These are phyloP conservation scores for Calypte anna DNA, from an alignment of 2,113 vertebrate genomes.

Conservation along the genomic window DNA sequence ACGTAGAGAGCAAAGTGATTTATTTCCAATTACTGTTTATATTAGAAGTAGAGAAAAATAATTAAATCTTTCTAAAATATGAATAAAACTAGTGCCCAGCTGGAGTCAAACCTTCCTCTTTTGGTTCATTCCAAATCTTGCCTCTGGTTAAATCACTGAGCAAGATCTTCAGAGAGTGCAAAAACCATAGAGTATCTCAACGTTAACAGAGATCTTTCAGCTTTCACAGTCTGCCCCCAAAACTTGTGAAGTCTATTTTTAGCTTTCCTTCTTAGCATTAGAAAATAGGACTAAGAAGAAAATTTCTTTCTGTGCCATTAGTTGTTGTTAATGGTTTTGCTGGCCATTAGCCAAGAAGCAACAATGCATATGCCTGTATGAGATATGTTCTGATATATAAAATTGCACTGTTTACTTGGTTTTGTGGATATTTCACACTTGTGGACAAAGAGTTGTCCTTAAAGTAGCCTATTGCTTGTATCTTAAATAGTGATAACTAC, in stretches of 20 bases:
- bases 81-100: background rate
- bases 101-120: background rate
- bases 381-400: background rate
- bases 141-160: background rate
- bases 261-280: slow-evolving; percentile 56
- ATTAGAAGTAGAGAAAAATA: background rate
- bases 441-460: background rate
- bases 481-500: background rate
- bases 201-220: background rate
- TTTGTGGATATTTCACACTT: background rate
- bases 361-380: background rate
- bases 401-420: slow-evolving; percentile 5
- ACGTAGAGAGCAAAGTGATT: background rate
- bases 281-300: slow-evolving; percentile 17
- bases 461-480: background rate
- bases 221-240: background rate
- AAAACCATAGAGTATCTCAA: background rate
- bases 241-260: slow-evolving; percentile 20
- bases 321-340: slow-evolving; percentile 42
- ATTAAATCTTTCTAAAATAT: background rate
- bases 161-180: background rate
- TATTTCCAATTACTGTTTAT: background rate
- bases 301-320: slow-evolving; percentile 21
- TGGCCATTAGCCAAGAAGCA: background rate
- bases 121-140: background rate